Conservation (phyloP, 1,140 invertebrate species). For the Diachasma alloeum region DNA sequence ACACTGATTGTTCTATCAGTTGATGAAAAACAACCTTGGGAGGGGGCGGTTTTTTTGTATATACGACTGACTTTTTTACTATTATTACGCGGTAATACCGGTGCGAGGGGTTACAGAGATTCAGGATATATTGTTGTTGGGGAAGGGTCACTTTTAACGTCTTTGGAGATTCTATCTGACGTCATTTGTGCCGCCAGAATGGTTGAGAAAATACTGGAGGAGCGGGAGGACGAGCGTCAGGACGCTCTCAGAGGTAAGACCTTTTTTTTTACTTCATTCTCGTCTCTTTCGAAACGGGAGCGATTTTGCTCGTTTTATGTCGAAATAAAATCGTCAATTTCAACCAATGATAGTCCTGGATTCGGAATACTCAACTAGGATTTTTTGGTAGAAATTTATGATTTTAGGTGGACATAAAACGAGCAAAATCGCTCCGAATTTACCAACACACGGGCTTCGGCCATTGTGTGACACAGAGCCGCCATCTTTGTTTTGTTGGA, state of each 20-base stretch:
- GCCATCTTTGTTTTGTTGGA: too few species aligned
- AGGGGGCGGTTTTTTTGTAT: conserved; percentile 59
- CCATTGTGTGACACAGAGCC: too few species aligned
- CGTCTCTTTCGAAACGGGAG: background rate
- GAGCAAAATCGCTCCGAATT: too few species aligned
- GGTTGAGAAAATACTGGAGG: conserved; percentile 62
- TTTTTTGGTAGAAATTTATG: too few species aligned
- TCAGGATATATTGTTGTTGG: background rate
- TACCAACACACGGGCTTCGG: too few species aligned
- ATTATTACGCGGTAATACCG: conserved; percentile 47
- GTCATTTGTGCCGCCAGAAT: conserved; percentile 33
- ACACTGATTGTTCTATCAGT: conserved; percentile 25
- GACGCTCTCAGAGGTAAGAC: conserved; percentile 52
- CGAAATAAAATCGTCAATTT: too few species aligned
- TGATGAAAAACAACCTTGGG: conserved; percentile 39
- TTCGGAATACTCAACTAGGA: too few species aligned
- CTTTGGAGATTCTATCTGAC: background rate
- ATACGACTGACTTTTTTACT: conserved; percentile 67
- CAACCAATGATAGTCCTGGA: too few species aligned
- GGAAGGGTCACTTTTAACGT: background rate
- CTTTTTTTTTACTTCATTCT: background rate
- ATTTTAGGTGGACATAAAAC: too few species aligned
- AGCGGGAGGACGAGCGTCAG: conserved; percentile 52
- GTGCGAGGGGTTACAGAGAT: conserved; percentile 33
- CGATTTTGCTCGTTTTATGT: too few species aligned